Evolutionary conservation across 2,888 invertebrate genomes (phyloP), one percentile per base, ranked within the genome.

Genomic region (Acanthococcus lagerstroemiae): DNA sequence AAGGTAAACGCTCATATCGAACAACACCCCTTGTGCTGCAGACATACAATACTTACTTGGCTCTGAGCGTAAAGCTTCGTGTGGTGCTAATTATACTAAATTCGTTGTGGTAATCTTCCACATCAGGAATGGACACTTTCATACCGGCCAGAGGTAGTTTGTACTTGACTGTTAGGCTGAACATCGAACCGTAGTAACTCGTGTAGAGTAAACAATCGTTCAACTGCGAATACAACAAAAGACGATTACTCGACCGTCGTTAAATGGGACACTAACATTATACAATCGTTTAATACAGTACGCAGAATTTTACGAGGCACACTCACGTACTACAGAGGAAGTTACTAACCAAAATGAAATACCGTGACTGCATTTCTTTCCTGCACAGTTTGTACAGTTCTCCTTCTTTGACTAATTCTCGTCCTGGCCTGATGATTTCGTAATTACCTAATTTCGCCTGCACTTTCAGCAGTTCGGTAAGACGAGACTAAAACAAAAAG

Each of bases 361-460:
- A 81, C 69, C 84, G 77, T 12, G 81, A 81, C 72, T 84, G 84
- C 78, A 76, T 79, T 72, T 77, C 84, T 76, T 81, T 84, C 48
- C 85, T 77, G 25, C 83, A 84, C 67, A 84, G 77, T 74, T 85
- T 85, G 70, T 79, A 78, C 54, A 85, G 77, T 72, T 82, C 81
- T 44, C 85, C 85, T 73, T 83, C 81, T 72, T 81, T 83, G 17
- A 85, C 73, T 68, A 85, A 78, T 69, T 78, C 77, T 66, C 84
- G 76, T 48, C 81, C 81, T 15, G 81, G 80, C 71, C 78, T 78
- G 65, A 82, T 78, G 69, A 80, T 78, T 55, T 73, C 74, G 74
- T 78, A 78, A 65, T 74, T 73, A 19, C 75, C 74, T 57, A 78
- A 71, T 21, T 76, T 74, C 55, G 77, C 77, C 72, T 82, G 82